phyloP scores from a whole-genome alignment of 1,140 invertebrate genomes.

The Piezodorus guildinii region DNA sequence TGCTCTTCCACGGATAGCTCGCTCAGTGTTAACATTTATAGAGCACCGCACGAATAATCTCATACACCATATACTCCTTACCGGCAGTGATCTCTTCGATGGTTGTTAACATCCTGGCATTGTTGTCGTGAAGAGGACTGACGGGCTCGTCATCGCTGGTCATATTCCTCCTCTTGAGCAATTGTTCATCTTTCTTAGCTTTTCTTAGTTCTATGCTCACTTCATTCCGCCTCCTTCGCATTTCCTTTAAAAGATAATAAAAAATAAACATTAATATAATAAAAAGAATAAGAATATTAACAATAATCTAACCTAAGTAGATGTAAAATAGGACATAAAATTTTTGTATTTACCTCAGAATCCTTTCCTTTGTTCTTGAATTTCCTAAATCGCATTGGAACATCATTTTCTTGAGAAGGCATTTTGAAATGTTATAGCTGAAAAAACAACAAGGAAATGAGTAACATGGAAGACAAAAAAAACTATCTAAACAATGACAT shows the following conservation, averaged over 20 bases:
- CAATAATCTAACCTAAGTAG: no score
- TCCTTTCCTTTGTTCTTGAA: slow-evolving; percentile 40
- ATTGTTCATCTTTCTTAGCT: slow-evolving; percentile 85
- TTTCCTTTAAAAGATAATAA: slow-evolving; percentile 47
- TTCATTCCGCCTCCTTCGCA: slow-evolving; percentile 76
- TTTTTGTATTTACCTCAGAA: slow-evolving; percentile 36
- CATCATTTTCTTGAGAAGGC: slow-evolving; percentile 25
- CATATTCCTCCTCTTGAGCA: slow-evolving; percentile 88
- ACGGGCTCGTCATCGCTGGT: slow-evolving; percentile 39
- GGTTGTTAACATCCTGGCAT: slow-evolving; percentile 34
- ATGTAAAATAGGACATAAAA: no score
- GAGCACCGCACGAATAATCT: no score
- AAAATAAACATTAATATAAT: not conserved
- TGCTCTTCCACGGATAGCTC: no score
- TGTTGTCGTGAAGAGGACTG: slow-evolving; percentile 43
- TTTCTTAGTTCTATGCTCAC: slow-evolving; percentile 83
- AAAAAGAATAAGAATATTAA: no score
- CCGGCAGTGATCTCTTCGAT: slow-evolving; percentile 31
- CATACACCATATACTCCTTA: no score
- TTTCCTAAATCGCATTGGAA: slow-evolving; percentile 30
- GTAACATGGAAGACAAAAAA: no score
- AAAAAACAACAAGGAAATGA: not conserved
- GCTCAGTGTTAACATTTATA: no score
- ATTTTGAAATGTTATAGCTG: slow-evolving; percentile 17
- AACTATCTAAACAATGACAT: no score